phyloP scores from a whole-genome alignment of 2,113 vertebrate species.

The Cercocebus atys region DNA sequence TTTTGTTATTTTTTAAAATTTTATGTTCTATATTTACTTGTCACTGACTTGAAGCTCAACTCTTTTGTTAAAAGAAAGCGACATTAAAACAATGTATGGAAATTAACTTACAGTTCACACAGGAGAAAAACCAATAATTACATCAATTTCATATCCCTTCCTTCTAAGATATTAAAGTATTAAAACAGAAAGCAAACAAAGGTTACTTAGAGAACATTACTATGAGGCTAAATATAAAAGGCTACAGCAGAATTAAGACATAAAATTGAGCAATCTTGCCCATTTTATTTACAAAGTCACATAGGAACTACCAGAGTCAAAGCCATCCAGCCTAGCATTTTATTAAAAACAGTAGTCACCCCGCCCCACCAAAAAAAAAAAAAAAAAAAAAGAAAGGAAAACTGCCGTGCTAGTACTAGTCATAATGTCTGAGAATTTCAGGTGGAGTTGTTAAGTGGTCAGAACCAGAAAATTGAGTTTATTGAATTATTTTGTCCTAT shows the following conservation, averaged over 20 bases:
- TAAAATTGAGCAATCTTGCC: constrained; percentile 30
- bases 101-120: not conserved
- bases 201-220: not conserved
- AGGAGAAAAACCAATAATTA: not conserved
- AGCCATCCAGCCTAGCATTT: not conserved
- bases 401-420: not conserved
- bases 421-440: constrained; percentile 14
- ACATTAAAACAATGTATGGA: not conserved
- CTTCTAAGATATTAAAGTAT: constrained; percentile 9
- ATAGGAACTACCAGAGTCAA: constrained; percentile 20
- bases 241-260: not conserved
- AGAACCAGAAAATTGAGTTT: not conserved
- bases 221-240: constrained; percentile 5
- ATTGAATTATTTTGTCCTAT: not conserved
- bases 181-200: constrained; percentile 30
- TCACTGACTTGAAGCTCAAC: no score
- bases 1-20: not conserved
- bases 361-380: not conserved
- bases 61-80: constrained; percentile 26
- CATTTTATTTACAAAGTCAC: constrained; percentile 38
- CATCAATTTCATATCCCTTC: not conserved
- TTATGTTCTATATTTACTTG: no score
- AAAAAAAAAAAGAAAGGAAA: not conserved
- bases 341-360: not conserved
- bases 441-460: not conserved